Percentiles rank a stretch among this genome's conserved stretches.
Evolutionary conservation across 2,113 vertebrate species (phyloP).

Genomic region (Cryptoleucopteryx plumbea): DNA sequence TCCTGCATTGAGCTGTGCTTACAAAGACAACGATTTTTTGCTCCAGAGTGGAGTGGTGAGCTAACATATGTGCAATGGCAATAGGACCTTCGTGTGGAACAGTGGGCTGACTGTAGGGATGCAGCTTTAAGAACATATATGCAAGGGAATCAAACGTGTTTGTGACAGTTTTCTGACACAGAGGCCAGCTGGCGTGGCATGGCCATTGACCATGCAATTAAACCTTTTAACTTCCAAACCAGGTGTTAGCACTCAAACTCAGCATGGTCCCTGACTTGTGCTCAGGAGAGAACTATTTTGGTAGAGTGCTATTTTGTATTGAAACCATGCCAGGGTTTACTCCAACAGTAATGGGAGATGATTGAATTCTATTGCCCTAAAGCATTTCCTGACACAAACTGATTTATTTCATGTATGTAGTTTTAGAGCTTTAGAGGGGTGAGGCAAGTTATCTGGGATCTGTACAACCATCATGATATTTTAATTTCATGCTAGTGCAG

Average conservation of each 20-base stretch:
- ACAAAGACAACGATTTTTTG: not conserved
- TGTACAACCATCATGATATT: not conserved
- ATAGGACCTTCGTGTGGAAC: not conserved
- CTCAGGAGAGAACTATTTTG: not conserved
- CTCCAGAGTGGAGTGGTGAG: not conserved
- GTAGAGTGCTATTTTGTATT: not conserved
- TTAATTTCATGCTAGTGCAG: not conserved
- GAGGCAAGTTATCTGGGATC: not conserved
- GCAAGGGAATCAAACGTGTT: not conserved
- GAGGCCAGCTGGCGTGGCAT: not conserved
- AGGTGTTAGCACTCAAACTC: conserved; percentile 6
- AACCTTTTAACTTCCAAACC: not conserved
- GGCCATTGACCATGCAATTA: not conserved
- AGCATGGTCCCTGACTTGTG: not conserved
- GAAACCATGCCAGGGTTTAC: not conserved
- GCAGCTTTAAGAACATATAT: not conserved
- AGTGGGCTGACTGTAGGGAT: not conserved
- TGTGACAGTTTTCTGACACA: not conserved
- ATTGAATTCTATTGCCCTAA: not conserved
- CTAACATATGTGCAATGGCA: not conserved
- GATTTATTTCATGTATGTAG: not conserved
- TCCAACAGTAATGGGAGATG: not conserved
- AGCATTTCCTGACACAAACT: not conserved
- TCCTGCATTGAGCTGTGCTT: not conserved
- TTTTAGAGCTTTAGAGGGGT: not conserved